A percentile compares a stretch with the other conserved stretches of the same genome.
These are phyloP conservation scores for Cephalopachus bancanus DNA, from an alignment of 2,797 vertebrate species.

Conservation along the genomic window DNA sequence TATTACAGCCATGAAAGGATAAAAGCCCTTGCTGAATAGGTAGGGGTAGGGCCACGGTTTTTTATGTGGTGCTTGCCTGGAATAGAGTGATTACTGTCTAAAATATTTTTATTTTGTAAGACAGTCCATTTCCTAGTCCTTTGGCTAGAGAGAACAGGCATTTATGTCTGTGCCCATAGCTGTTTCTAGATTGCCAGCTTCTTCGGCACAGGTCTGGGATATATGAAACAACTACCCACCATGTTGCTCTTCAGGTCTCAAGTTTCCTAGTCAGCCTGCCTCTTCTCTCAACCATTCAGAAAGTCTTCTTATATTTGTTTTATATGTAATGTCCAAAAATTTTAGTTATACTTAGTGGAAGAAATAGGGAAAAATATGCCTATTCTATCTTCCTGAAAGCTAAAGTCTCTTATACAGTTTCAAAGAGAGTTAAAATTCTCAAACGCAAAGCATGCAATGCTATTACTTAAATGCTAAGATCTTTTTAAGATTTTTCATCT, in stretches of 20 bases:
- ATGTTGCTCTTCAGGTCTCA: not conserved
- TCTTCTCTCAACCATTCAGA: not conserved
- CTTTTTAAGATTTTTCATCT: not conserved
- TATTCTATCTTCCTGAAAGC: not conserved
- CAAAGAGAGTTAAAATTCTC: not conserved
- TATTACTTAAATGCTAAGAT: not conserved
- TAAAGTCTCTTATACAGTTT: not conserved
- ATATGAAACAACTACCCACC: not conserved
- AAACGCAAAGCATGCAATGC: not conserved
- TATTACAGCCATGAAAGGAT: not conserved
- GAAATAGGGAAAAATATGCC: not conserved
- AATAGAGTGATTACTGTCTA: not conserved
- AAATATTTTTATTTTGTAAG: not conserved
- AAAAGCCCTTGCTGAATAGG: not conserved
- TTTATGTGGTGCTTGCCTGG: not conserved
- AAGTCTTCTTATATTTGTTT: not conserved
- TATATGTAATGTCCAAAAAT: not conserved
- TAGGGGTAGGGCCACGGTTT: not conserved
- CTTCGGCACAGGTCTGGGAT: not conserved
- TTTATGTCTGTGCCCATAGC: not conserved
- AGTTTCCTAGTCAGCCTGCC: not conserved
- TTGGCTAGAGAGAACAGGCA: not conserved
- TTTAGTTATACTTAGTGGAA: not conserved
- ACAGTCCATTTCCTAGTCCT: not conserved
- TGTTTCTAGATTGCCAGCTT: not conserved